These are phyloP conservation scores for Polyodon spathula DNA, from an alignment of 2,113 vertebrate genomes.

Conservation along the genomic window DNA sequence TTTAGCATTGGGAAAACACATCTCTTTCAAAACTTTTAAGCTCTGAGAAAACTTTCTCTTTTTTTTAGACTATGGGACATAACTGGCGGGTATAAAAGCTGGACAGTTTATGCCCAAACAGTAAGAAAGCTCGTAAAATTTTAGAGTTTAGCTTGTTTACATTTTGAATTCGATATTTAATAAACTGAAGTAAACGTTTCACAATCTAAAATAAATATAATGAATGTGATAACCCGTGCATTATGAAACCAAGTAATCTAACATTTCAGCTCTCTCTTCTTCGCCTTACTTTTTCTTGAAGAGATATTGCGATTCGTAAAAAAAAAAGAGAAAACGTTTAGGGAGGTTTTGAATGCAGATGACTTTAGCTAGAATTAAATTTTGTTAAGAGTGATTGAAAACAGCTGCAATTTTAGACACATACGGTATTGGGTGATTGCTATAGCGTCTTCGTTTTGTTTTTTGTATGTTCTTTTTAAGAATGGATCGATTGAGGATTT, in stretches of 20 bases:
- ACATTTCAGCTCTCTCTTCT: constrained; percentile 32
- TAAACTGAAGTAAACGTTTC: constrained; percentile 18
- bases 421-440: constrained; percentile 11
- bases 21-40: constrained; percentile 24
- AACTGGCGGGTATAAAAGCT: constrained; percentile 40
- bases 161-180: constrained; percentile 25
- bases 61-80: constrained; percentile 21
- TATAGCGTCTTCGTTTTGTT: constrained; percentile 9
- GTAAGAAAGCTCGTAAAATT: too few relatives aligned
- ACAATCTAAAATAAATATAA: too few relatives aligned
- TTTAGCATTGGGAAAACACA: constrained; percentile 32
- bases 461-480: constrained; percentile 22
- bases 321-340: background rate
- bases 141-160: too few relatives aligned
- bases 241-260: constrained; percentile 44
- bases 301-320: background rate
- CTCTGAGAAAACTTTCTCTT: constrained; percentile 8
- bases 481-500: constrained; percentile 48
- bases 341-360: constrained; percentile 7
- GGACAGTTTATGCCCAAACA: too few relatives aligned
- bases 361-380: constrained; percentile 16
- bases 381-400: constrained; percentile 20
- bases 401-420: constrained; percentile 32
- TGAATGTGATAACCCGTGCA: too few relatives aligned
- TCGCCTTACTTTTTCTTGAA: constrained; percentile 35